Conservation (phyloP, 2,888 invertebrate genomes). For the Micoletzkya japonica region DNA sequence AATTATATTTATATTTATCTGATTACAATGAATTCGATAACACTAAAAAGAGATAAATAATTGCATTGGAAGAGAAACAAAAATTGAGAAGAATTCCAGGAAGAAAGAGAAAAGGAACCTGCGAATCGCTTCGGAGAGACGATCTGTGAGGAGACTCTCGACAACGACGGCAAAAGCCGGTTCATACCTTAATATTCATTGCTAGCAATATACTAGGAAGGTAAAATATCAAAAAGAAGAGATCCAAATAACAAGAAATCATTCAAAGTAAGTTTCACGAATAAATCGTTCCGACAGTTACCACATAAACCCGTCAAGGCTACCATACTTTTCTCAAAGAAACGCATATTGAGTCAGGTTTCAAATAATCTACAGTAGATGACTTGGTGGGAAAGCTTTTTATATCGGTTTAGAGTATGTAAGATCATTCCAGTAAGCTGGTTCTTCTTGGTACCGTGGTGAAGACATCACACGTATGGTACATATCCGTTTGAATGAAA, state of each 20-base stretch:
- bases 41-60: background rate
- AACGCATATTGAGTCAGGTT: too few species aligned
- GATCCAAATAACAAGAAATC: background rate
- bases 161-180: conserved; percentile 22
- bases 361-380: too few species aligned
- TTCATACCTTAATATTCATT: conserved; percentile 18
- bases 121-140: conserved; percentile 21
- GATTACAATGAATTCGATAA: background rate
- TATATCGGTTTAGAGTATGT: too few species aligned
- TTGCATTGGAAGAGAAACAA: background rate
- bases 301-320: too few species aligned
- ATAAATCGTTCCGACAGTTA: too few species aligned
- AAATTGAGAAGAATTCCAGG: background rate
- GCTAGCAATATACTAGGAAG: background rate
- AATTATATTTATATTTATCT: background rate
- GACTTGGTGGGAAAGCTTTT: too few species aligned
- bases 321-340: too few species aligned
- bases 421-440: too few species aligned
- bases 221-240: background rate
- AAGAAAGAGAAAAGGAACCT: background rate
- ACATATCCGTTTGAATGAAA: too few species aligned
- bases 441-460: too few species aligned
- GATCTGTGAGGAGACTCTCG: conserved; percentile 16
- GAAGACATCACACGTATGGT: too few species aligned
- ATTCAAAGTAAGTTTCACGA: background rate